These are phyloP conservation scores for Xerus rutilus DNA, from an alignment of 2,797 vertebrate genomes.

Conservation along the genomic window DNA sequence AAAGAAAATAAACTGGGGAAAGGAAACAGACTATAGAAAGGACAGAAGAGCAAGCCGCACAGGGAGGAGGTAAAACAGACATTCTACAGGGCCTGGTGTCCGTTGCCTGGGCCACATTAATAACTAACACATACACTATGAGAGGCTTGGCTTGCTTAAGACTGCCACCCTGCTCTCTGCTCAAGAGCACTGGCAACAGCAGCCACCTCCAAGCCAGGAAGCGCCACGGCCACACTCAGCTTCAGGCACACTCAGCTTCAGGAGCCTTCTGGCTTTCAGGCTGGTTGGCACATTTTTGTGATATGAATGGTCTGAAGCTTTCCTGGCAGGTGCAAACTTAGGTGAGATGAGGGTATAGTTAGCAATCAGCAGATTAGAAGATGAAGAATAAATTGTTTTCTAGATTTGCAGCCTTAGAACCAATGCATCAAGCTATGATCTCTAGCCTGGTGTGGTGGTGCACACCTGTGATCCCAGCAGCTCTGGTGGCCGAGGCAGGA, in stretches of 20 bases:
- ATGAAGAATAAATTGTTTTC: neutral
- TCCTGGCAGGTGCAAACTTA: neutral
- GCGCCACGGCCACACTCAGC: neutral
- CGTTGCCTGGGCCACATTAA: neutral
- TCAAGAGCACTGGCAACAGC: neutral
- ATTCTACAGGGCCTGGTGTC: neutral
- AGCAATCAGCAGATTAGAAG: neutral
- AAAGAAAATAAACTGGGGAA: neutral
- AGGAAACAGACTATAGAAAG: neutral
- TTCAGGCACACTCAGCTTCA: neutral
- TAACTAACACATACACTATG: neutral
- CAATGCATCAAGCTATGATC: neutral
- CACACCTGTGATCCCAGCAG: neutral
- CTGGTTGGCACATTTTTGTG: neutral
- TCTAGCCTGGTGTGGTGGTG: neutral
- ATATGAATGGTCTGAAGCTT: neutral
- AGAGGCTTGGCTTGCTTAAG: neutral
- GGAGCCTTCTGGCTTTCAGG: neutral
- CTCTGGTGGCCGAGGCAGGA: neutral
- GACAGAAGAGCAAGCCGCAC: neutral
- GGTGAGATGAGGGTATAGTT: neutral
- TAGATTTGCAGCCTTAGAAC: neutral
- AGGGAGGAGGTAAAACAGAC: neutral
- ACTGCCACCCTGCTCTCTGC: neutral
- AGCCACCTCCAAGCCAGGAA: neutral